Conservation (phyloP, 2,797 vertebrate genomes). For the Manis javanica region DNA sequence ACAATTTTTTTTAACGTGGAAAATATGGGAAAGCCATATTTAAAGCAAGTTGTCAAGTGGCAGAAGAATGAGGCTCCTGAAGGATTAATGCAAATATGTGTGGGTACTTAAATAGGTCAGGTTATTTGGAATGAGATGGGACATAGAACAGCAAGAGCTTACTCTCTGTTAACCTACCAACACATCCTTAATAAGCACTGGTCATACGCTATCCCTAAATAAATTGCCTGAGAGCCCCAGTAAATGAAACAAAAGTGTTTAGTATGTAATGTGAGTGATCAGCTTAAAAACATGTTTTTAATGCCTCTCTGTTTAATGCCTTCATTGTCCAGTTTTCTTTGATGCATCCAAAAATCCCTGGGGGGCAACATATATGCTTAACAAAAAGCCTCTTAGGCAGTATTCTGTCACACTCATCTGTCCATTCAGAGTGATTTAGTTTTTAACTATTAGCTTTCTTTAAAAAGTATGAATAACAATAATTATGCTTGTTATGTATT, state of each 20-base stretch:
- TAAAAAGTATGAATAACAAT: neutral
- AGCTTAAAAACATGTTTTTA: slow-evolving; percentile 60
- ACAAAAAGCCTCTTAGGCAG: neutral
- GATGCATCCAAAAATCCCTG: slow-evolving; percentile 55
- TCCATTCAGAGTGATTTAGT: neutral
- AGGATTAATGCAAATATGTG: slow-evolving; percentile 63
- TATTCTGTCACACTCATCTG: neutral
- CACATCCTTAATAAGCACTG: slow-evolving; percentile 25
- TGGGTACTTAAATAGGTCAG: slow-evolving; percentile 9
- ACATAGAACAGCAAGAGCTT: slow-evolving; percentile 16
- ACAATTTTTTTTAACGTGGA: slow-evolving; percentile 50
- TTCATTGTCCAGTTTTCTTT: slow-evolving; percentile 73
- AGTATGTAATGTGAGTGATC: slow-evolving; percentile 59
- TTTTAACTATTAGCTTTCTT: slow-evolving; percentile 43
- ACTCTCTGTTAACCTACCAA: slow-evolving; percentile 55
- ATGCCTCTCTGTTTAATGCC: slow-evolving; percentile 39
- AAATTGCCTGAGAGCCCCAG: slow-evolving; percentile 48
- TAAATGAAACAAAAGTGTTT: slow-evolving; percentile 76
- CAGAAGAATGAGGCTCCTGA: slow-evolving; percentile 56
- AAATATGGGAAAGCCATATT: slow-evolving; percentile 71
- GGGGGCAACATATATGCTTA: slow-evolving; percentile 17
- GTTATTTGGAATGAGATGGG: slow-evolving; percentile 66
- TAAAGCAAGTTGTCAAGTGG: slow-evolving; percentile 71
- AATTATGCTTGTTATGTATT: neutral
- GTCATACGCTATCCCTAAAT: slow-evolving; percentile 66